phyloP scores from a whole-genome alignment of 2,797 vertebrate species.

The Tarsius wallacei region DNA sequence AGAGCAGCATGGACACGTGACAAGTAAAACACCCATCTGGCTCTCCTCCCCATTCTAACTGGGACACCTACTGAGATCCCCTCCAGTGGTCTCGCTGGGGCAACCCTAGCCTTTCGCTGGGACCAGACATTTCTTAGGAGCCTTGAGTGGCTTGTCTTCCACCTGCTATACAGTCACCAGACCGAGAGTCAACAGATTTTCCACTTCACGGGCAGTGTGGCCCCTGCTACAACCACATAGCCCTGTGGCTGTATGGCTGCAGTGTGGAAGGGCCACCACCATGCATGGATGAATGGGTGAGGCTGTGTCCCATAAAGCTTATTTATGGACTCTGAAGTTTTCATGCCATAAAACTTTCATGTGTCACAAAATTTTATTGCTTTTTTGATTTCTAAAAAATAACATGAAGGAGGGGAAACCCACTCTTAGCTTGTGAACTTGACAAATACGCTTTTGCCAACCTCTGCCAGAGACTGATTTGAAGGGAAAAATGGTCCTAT shows the following conservation, averaged over 20 bases:
- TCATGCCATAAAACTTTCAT: neutral
- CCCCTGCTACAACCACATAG: neutral
- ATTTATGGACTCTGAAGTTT: neutral
- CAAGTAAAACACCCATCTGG: too few species aligned
- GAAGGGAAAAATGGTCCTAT: accelerated
- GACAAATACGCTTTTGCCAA: neutral
- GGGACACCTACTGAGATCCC: too few species aligned
- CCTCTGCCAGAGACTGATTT: neutral
- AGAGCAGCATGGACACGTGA: accelerated
- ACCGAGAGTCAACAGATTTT: neutral
- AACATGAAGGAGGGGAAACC: neutral
- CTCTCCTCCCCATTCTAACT: neutral
- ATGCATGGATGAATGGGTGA: accelerated
- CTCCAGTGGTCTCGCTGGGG: too few species aligned
- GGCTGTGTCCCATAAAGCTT: too few species aligned
- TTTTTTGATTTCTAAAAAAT: neutral
- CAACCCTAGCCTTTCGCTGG: neutral
- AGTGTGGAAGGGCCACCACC: accelerated
- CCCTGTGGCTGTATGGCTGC: accelerated
- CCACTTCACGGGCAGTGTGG: neutral
- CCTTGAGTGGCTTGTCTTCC: accelerated
- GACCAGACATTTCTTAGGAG: accelerated
- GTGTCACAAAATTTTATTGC: neutral
- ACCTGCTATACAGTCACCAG: neutral
- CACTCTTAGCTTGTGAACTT: neutral